phyloP scores from a whole-genome alignment of 2,113 vertebrate genomes.

The Larimichthys crocea region DNA sequence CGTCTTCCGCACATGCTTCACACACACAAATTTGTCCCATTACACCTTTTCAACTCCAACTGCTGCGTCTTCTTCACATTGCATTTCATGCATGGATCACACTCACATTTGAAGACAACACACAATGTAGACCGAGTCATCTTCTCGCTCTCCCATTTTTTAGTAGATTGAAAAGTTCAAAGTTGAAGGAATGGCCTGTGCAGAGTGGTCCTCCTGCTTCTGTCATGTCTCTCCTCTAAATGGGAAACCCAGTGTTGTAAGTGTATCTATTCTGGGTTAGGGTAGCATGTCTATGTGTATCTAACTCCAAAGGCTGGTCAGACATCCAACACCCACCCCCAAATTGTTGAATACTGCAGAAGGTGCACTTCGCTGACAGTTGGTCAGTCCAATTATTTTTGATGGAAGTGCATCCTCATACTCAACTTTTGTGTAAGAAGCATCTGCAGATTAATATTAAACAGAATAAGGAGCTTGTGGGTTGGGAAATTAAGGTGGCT shows the following conservation, averaged over 20 bases:
- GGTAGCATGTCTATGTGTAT: constrained; percentile 1
- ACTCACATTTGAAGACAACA: not conserved
- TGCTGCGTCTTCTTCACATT: not conserved
- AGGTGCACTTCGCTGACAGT: constrained; percentile 37
- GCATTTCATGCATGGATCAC: not conserved
- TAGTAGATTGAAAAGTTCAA: constrained; percentile 11
- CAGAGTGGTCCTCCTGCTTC: not conserved
- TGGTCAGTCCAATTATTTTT: constrained; percentile 70
- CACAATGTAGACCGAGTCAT: no score
- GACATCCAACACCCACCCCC: constrained; percentile 22
- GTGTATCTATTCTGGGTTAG: not conserved
- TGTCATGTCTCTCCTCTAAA: not conserved
- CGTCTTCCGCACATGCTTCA: not conserved
- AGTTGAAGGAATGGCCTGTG: not conserved
- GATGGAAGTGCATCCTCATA: constrained; percentile 50
- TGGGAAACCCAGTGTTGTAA: not conserved
- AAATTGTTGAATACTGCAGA: constrained; percentile 12
- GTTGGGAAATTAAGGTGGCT: constrained; percentile 29
- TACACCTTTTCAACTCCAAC: not conserved
- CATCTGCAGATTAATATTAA: constrained; percentile 64
- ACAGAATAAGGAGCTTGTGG: constrained; percentile 36
- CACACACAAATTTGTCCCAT: not conserved
- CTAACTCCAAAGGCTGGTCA: constrained; percentile 33
- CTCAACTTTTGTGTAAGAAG: constrained; percentile 28
- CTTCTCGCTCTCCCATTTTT: no score